Evolutionary conservation across 53 echinoderm and acorn worm genomes (phyloP).

Genomic region (Echinometra lucunter): DNA sequence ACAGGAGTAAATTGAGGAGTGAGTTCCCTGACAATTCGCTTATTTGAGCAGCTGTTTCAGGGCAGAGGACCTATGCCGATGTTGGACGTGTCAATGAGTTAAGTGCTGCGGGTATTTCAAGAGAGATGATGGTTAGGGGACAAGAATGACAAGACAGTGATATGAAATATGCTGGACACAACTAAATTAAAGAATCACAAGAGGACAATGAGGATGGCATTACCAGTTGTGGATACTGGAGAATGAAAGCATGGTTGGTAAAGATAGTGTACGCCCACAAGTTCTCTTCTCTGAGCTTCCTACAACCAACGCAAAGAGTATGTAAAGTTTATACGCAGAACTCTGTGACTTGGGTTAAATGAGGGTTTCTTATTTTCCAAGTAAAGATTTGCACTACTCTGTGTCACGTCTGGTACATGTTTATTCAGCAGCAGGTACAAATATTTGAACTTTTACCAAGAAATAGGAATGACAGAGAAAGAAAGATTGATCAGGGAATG

Average conservation of each 20-base stretch:
- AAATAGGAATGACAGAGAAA: slow-evolving; percentile 54
- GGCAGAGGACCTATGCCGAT: slow-evolving; percentile 32
- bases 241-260: neutral
- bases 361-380: slow-evolving; percentile 49
- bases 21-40: slow-evolving; percentile 54
- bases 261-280: neutral
- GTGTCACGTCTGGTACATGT: slow-evolving; percentile 62
- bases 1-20: slow-evolving; percentile 59
- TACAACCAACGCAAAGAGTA: neutral
- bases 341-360: slow-evolving; percentile 48
- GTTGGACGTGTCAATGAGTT: slow-evolving; percentile 54
- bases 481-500: slow-evolving; percentile 43
- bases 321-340: slow-evolving; percentile 32
- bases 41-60: slow-evolving; percentile 68
- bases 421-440: slow-evolving; percentile 59
- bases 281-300: neutral
- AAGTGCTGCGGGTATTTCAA: slow-evolving; percentile 28
- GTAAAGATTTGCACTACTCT: slow-evolving; percentile 58
- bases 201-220: neutral
- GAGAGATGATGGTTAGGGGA: slow-evolving; percentile 15
- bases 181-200: neutral
- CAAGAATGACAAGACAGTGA: neutral
- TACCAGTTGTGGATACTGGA: neutral
- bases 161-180: neutral
- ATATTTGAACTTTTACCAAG: slow-evolving; percentile 69